These are phyloP conservation scores for Echinarachnius parma DNA, from an alignment of 53 echinoderm and acorn worm genomes.

Conservation along the genomic window DNA sequence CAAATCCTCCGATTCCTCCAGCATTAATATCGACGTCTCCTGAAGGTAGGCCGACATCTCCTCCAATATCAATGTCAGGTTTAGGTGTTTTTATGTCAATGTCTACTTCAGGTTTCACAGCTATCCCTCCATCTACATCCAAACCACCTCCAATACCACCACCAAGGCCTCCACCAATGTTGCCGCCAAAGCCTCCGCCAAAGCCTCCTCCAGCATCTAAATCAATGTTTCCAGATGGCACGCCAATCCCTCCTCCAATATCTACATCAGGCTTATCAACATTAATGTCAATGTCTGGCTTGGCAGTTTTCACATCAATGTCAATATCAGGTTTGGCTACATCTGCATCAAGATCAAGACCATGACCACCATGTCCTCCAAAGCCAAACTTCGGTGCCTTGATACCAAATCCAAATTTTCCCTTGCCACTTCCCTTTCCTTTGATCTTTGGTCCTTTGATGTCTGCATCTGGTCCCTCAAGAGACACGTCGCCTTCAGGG, in stretches of 20 bases:
- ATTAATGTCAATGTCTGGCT: conserved; percentile 54
- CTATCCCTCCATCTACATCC: conserved; percentile 30
- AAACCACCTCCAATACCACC: conserved; percentile 48
- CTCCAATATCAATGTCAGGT: conserved; percentile 52
- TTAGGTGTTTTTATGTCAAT: conserved; percentile 42
- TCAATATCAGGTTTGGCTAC: conserved; percentile 33
- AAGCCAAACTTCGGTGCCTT: conserved; percentile 61
- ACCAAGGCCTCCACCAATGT: too few species aligned
- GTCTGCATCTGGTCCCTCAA: conserved; percentile 48
- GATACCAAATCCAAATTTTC: conserved; percentile 59
- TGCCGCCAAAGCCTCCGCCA: conserved; percentile 13
- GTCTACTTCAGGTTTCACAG: conserved; percentile 45
- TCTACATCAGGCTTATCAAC: conserved; percentile 46
- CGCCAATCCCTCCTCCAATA: conserved; percentile 21
- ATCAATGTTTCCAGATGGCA: conserved; percentile 41
- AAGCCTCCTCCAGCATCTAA: conserved; percentile 21
- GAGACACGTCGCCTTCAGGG: conserved; percentile 43
- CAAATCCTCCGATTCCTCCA: conserved; percentile 38
- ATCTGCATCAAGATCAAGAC: conserved; percentile 22
- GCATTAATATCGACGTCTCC: conserved; percentile 49
- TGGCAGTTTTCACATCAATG: conserved; percentile 31
- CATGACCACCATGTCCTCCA: conserved; percentile 46
- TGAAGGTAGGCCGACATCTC: conserved; percentile 5
- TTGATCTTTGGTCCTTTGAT: conserved; percentile 48
- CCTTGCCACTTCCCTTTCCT: conserved; percentile 30